phyloP scores from a whole-genome alignment of 2,113 vertebrate genomes.

The Casuarius casuarius region DNA sequence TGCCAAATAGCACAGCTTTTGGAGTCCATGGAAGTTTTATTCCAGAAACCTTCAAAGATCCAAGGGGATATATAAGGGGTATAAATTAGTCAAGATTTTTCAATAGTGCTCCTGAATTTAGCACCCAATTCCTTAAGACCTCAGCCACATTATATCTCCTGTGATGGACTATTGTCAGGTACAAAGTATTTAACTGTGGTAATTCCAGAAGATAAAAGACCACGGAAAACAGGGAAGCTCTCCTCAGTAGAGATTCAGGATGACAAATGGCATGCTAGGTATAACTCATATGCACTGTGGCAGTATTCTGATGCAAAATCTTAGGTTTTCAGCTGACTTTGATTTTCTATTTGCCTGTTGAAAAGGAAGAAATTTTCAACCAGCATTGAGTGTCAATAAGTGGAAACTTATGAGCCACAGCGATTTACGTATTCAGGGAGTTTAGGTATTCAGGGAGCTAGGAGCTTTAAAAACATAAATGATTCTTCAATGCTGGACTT shows the following conservation, averaged over 20 bases:
- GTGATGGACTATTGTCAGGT: too few relatives aligned
- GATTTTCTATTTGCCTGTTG: neutral
- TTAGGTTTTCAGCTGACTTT: neutral
- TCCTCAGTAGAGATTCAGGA: neutral
- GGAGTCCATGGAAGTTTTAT: neutral
- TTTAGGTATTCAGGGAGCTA: neutral
- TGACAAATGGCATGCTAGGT: neutral
- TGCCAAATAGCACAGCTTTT: neutral
- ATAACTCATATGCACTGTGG: too few relatives aligned
- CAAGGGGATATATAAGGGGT: neutral
- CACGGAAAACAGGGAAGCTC: neutral
- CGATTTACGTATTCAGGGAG: neutral
- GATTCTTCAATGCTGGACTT: neutral
- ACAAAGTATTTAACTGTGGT: neutral
- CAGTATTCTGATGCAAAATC: neutral
- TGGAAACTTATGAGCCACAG: neutral
- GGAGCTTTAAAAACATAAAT: neutral
- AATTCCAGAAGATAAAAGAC: neutral
- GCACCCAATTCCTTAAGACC: neutral
- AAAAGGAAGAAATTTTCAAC: neutral
- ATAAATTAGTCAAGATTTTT: neutral
- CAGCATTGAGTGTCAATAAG: neutral
- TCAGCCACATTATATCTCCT: neutral
- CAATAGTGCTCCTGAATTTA: neutral
- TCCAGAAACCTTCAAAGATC: neutral